Conservation (phyloP, 2,888 invertebrate species). For the Scaptomyza tumidula region DNA sequence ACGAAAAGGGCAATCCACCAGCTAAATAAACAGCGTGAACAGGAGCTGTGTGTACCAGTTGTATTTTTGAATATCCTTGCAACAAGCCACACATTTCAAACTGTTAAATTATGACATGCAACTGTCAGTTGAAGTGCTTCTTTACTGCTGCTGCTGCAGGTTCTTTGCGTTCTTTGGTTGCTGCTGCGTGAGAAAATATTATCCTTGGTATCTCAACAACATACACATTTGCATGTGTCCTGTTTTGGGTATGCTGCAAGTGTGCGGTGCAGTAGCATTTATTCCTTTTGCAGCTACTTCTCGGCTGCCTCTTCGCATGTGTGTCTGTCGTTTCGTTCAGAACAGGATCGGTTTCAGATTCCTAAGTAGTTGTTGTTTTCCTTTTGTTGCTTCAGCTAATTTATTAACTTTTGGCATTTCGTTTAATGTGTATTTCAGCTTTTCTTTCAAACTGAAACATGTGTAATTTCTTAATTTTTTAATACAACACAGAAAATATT, state of each 20-base stretch:
- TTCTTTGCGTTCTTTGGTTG: not conserved
- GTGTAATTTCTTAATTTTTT: slow-evolving; percentile 47
- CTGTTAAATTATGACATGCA: slow-evolving; percentile 78
- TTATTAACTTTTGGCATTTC: slow-evolving; percentile 59
- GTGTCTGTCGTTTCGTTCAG: slow-evolving; percentile 8
- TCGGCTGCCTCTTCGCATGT: slow-evolving; percentile 21
- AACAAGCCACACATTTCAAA: slow-evolving; percentile 61
- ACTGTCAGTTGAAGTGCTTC: slow-evolving; percentile 73
- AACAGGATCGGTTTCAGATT: slow-evolving; percentile 55
- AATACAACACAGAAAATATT: slow-evolving; percentile 1
- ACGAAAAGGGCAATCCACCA: slow-evolving; percentile 43
- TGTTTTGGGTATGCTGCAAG: slow-evolving; percentile 12
- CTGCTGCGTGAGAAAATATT: slow-evolving; percentile 73
- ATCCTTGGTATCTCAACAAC: slow-evolving; percentile 65
- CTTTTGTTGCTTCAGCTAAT: slow-evolving; percentile 54
- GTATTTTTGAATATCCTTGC: slow-evolving; percentile 54
- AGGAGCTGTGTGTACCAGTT: slow-evolving; percentile 42
- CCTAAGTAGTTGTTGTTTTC: slow-evolving; percentile 52
- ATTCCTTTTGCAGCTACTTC: slow-evolving; percentile 18
- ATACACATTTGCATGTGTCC: slow-evolving; percentile 55
- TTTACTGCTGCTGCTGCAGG: slow-evolving; percentile 1
- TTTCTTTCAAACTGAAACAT: slow-evolving; percentile 46
- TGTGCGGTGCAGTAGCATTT: slow-evolving; percentile 55
- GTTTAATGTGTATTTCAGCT: slow-evolving; percentile 40
- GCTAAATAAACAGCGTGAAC: slow-evolving; percentile 64